These are phyloP conservation scores for Oxyura jamaicensis DNA, from an alignment of 2,113 vertebrate species.

Conservation along the genomic window DNA sequence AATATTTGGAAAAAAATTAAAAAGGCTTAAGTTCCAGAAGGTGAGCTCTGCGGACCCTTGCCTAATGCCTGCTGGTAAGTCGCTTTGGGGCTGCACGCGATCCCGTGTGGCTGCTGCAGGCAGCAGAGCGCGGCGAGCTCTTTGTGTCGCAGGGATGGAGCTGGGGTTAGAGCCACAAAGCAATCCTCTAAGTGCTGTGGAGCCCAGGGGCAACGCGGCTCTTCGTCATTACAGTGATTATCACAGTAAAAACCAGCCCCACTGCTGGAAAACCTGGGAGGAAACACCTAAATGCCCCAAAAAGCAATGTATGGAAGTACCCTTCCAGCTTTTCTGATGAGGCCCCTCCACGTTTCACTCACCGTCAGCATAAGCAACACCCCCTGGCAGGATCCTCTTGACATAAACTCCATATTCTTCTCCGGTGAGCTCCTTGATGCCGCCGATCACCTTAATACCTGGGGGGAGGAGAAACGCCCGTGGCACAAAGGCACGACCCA, in stretches of 20 bases:
- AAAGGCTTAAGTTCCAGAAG: neutral
- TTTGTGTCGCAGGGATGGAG: neutral
- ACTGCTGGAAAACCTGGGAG: neutral
- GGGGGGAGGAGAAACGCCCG: neutral
- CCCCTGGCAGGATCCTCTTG: slow-evolving; percentile 89
- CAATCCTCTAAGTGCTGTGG: accelerated
- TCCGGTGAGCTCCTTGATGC: slow-evolving; percentile 85
- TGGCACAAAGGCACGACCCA: neutral
- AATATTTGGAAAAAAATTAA: neutral
- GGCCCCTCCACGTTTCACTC: neutral
- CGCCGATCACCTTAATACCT: slow-evolving; percentile 93
- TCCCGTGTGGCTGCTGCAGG: neutral
- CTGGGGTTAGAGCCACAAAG: accelerated
- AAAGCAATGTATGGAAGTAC: neutral
- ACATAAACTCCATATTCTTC: slow-evolving; percentile 93
- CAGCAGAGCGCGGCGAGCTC: neutral
- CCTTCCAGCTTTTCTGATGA: neutral
- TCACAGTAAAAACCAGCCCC: neutral
- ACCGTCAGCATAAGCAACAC: slow-evolving; percentile 87
- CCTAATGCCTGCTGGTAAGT: neutral
- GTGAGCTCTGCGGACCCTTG: neutral
- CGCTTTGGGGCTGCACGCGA: neutral
- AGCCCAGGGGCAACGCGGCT: neutral
- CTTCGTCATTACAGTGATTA: no score
- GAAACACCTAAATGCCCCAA: neutral